Evolutionary conservation across 92 coral and sea anemone genomes (phyloP).

Genomic region (Paragorgia papillata): DNA sequence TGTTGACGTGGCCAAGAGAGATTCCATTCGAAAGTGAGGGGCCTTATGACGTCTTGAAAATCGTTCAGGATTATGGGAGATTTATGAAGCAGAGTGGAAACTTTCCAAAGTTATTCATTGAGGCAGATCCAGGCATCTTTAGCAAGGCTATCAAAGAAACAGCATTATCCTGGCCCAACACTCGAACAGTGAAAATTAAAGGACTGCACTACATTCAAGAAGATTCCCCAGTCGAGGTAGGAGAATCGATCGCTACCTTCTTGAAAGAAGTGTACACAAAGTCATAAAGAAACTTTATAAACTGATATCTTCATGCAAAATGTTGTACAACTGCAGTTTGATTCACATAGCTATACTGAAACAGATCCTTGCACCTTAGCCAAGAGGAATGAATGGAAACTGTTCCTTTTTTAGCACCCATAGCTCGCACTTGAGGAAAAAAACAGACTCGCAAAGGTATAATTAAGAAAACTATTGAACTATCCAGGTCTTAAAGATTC

Average conservation of each 20-base stretch:
- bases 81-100: slow-evolving; percentile 22
- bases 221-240: slow-evolving; percentile 48
- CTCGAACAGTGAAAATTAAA: slow-evolving; percentile 31
- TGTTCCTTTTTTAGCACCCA: too few relatives aligned
- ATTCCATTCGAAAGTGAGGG: slow-evolving; percentile 42
- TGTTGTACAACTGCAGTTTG: too few relatives aligned
- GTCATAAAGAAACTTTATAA: neutral
- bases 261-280: slow-evolving; percentile 12
- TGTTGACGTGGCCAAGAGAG: slow-evolving; percentile 41
- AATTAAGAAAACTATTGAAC: too few relatives aligned
- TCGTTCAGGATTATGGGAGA: slow-evolving; percentile 33
- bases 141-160: slow-evolving; percentile 24
- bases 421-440: too few relatives aligned
- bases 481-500: too few relatives aligned
- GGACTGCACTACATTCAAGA: slow-evolving; percentile 52
- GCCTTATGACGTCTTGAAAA: slow-evolving; percentile 37
- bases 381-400: too few relatives aligned
- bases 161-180: slow-evolving; percentile 47
- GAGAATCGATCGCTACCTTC: slow-evolving; percentile 29
- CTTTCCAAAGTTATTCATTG: slow-evolving; percentile 46
- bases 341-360: too few relatives aligned
- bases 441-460: too few relatives aligned
- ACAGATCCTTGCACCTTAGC: too few relatives aligned
- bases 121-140: slow-evolving; percentile 50
- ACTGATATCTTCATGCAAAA: too few relatives aligned